Percentiles rank a stretch among this genome's conserved stretches.
phyloP scores from a whole-genome alignment of 2,113 vertebrate species.

The Nyctibius bracteatus region DNA sequence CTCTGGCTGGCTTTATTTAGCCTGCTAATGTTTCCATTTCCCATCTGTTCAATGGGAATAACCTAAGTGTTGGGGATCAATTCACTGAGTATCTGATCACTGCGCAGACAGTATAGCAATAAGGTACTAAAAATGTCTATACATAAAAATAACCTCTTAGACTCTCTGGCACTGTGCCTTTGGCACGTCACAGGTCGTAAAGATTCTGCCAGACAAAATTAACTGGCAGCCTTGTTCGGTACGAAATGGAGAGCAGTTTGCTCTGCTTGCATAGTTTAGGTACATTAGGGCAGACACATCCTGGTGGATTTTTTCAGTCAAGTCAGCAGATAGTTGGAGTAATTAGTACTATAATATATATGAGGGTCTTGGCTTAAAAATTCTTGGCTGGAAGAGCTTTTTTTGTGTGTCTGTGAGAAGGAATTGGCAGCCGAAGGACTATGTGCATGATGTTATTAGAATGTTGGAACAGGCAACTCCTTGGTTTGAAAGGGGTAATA shows the following conservation, averaged over 20 bases:
- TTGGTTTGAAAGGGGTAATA: constrained; percentile 17
- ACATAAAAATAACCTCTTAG: constrained; percentile 66
- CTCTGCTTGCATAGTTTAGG: neutral
- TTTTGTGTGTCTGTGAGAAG: neutral
- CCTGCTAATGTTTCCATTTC: constrained; percentile 24
- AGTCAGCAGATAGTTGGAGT: constrained; percentile 55
- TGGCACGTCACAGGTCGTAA: constrained; percentile 37
- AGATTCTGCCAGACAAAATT: constrained; percentile 46
- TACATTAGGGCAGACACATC: constrained; percentile 28
- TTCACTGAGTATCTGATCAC: constrained; percentile 14
- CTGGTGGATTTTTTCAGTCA: constrained; percentile 50
- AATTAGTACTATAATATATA: constrained; percentile 29
- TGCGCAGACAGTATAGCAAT: constrained; percentile 27
- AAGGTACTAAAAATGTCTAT: constrained; percentile 64
- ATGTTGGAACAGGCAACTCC: constrained; percentile 33
- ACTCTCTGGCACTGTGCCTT: constrained; percentile 40
- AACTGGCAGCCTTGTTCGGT: constrained; percentile 21
- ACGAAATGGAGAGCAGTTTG: neutral
- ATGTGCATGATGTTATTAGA: constrained; percentile 1
- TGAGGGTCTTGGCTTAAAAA: constrained; percentile 31
- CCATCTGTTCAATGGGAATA: constrained; percentile 41
- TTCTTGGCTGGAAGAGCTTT: constrained; percentile 31
- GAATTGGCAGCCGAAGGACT: constrained; percentile 24
- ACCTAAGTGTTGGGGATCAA: constrained; percentile 36
- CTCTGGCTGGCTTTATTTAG: constrained; percentile 23